Evolutionary conservation across 2,888 invertebrate genomes (phyloP), one percentile per base, ranked within the genome.

Genomic region (Lordiphosa fenestrarum): DNA sequence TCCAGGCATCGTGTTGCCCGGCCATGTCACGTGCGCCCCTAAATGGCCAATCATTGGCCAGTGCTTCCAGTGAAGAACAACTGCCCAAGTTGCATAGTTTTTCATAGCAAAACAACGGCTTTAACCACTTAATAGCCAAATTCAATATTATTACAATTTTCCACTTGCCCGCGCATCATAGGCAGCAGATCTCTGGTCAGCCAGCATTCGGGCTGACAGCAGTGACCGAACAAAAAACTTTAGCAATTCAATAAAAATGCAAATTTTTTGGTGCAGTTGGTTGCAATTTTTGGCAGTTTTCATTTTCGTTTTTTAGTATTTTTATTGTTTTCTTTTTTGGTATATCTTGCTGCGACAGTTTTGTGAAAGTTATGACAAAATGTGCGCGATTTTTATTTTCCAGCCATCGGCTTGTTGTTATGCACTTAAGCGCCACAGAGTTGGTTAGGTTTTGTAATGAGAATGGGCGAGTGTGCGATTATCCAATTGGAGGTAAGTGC

Each of bases 221-320:
- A 66, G 54, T 66, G 81, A 72, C 68, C 84, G 61, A 66, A 67
- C 1, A 15, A 66, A 52, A 84, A 76, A 81, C 81, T 76, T 69
- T 81, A 52, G 82, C 84, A 69, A 76, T 76, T 81, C 77, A 81
- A 77, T 84, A 81, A 77, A 77, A 84, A 84, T 84, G 82, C 84
- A 77, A 84, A 77, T 84, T 51, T 63, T 57, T 69, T 54, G 52
- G 52, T 63, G 63, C 63, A 74, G 80, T 78, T 55, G 62, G 54
- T 66, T 68, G 65, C 72, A 60, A 54, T 72, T 67, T 81, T 66
- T 61, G 60, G 44, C 59, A 49, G 71, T 59, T 57, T 77, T 71
- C 56, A 62, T 62, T 71, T 68, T 68, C 53, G 38, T 53, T 67
- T 68, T 66, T 36, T 39, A 25, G 35, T 44, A 10, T 51, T 56